These are phyloP conservation scores for Hololepta plana DNA, from an alignment of 2,888 invertebrate species.

Conservation along the genomic window DNA sequence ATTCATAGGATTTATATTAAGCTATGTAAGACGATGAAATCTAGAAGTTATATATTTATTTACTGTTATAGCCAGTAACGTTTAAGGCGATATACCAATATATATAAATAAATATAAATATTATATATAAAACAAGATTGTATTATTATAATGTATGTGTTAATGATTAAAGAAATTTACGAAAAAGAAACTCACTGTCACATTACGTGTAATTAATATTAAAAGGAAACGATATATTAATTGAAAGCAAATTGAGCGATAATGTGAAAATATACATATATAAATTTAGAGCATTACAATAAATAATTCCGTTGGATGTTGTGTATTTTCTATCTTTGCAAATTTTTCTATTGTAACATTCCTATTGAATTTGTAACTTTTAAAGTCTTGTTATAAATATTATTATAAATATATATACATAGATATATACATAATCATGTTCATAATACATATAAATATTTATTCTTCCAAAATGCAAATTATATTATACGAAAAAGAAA, in stretches of 20 bases:
- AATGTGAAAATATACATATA: background rate
- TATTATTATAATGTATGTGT: constrained; percentile 1
- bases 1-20: too few species aligned
- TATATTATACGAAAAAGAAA: too few species aligned
- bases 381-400: constrained; percentile 14
- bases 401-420: constrained; percentile 10
- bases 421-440: too few species aligned
- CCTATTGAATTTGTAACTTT: constrained; percentile 17
- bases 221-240: constrained; percentile 1
- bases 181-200: constrained; percentile 2
- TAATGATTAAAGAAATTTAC: background rate
- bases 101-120: too few species aligned
- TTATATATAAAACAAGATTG: too few species aligned
- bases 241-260: background rate
- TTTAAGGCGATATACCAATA: too few species aligned
- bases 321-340: constrained; percentile 16
- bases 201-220: constrained; percentile 1
- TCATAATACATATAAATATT: too few species aligned
- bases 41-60: constrained; percentile 4
- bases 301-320: background rate
- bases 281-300: constrained; percentile 1
- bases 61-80: constrained; percentile 1
- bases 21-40: too few species aligned
- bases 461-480: too few species aligned
- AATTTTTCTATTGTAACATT: constrained; percentile 19